phyloP scores from a whole-genome alignment of 2,888 invertebrate species.

The Sarcophaga carnaria region DNA sequence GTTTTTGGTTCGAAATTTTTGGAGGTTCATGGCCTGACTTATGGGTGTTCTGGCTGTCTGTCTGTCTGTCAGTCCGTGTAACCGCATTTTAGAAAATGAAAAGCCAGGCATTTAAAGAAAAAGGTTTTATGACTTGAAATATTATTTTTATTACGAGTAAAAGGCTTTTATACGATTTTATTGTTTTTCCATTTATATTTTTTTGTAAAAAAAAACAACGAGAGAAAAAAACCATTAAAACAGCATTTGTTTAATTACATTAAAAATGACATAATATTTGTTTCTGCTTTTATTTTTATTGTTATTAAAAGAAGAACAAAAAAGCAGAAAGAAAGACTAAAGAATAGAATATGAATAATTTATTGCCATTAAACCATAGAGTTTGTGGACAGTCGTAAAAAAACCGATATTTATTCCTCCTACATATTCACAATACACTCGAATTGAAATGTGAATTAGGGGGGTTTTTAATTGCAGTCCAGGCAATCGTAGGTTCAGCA shows the following conservation, averaged over 20 bases:
- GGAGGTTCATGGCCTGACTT: conserved; percentile 32
- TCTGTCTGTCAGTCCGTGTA: too few species aligned
- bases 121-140: conserved; percentile 63
- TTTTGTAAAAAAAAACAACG: background rate
- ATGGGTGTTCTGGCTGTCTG: conserved; percentile 24
- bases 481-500: too few species aligned
- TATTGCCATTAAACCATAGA: too few species aligned
- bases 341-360: background rate
- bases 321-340: background rate
- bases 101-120: conserved; percentile 27
- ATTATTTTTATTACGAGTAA: conserved; percentile 64
- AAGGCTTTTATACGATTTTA: conserved; percentile 55
- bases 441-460: too few species aligned
- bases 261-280: conserved; percentile 65
- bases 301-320: background rate
- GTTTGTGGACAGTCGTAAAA: too few species aligned
- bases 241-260: conserved; percentile 64
- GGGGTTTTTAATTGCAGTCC: too few species aligned
- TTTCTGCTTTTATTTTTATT: background rate
- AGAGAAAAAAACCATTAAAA: conserved; percentile 51
- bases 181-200: conserved; percentile 67
- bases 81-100: background rate
- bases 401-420: too few species aligned
- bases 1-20: background rate
- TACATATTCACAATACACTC: too few species aligned